Conservation (phyloP, 2,113 vertebrate species). For the Illadopsis cleaveri region DNA sequence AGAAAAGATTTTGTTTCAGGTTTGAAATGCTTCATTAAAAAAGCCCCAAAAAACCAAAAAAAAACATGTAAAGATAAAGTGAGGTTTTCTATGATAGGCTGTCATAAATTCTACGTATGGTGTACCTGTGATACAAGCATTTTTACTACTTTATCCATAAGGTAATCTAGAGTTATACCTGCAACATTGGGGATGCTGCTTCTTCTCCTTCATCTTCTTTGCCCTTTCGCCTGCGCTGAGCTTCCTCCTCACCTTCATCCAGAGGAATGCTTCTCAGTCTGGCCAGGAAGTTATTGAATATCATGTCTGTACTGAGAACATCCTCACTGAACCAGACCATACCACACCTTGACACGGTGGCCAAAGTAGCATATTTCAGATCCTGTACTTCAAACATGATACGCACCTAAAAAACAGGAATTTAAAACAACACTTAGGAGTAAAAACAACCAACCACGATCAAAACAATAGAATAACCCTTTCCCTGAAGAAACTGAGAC, state of each 20-base stretch:
- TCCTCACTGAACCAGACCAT: slow-evolving; percentile 99
- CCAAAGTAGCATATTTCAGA: slow-evolving; percentile 95
- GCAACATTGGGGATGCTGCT: slow-evolving; percentile 93
- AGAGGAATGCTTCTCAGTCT: slow-evolving; percentile 93
- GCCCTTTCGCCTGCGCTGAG: slow-evolving; percentile 89
- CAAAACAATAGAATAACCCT: not conserved
- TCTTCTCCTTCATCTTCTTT: slow-evolving; percentile 93
- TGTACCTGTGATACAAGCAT: not conserved
- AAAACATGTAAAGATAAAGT: not conserved
- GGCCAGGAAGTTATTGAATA: slow-evolving; percentile 96
- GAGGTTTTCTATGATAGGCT: not conserved
- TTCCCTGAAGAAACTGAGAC: not conserved
- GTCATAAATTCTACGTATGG: not conserved
- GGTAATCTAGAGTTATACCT: slow-evolving; percentile 73
- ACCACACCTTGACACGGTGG: slow-evolving; percentile 95
- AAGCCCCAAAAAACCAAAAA: too few relatives aligned
- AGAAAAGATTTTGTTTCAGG: not conserved
- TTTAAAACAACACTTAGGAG: not conserved
- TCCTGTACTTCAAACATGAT: slow-evolving; percentile 99
- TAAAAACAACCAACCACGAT: not conserved
- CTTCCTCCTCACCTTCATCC: slow-evolving; percentile 97
- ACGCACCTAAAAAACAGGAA: slow-evolving; percentile 80
- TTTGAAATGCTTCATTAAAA: not conserved
- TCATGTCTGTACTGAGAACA: slow-evolving; percentile 98
- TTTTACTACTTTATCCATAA: not conserved